These are phyloP conservation scores for Tragelaphus buxtoni DNA, from an alignment of 2,113 vertebrate species.

Conservation along the genomic window DNA sequence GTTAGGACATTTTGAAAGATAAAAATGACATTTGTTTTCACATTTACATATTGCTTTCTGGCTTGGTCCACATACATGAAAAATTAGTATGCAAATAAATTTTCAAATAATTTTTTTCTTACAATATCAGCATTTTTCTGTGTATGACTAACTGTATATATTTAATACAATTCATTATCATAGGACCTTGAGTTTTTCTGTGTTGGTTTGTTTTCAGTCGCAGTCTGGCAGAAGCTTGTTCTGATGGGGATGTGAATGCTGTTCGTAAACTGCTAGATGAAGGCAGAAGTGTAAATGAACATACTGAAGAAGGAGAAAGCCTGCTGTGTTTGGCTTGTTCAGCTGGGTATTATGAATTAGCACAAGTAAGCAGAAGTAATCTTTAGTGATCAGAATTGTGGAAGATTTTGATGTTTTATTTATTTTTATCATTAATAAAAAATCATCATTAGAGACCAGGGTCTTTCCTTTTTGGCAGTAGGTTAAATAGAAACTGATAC, in stretches of 20 bases:
- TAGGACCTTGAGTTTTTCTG: neutral
- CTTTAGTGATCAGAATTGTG: slow-evolving; percentile 30
- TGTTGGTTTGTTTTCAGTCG: slow-evolving; percentile 87
- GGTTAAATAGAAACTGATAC: neutral
- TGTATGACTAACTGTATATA: neutral
- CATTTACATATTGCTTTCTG: neutral
- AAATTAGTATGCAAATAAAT: slow-evolving; percentile 23
- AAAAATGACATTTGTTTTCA: slow-evolving; percentile 35
- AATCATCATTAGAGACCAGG: neutral
- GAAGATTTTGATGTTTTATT: slow-evolving; percentile 37
- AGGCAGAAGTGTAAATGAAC: slow-evolving; percentile 97
- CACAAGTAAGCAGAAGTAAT: slow-evolving; percentile 88
- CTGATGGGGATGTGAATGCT: slow-evolving; percentile 98
- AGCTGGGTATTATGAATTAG: slow-evolving; percentile 98
- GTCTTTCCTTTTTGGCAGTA: neutral
- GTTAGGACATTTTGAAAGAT: slow-evolving; percentile 22
- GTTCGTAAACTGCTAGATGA: slow-evolving; percentile 97
- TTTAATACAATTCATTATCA: slow-evolving; percentile 25
- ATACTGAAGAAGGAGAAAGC: slow-evolving; percentile 98
- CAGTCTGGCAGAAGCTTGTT: slow-evolving; percentile 99
- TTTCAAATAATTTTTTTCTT: neutral
- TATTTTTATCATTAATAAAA: slow-evolving; percentile 28
- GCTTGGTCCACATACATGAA: neutral
- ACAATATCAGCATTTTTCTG: neutral
- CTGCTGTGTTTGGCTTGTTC: slow-evolving; percentile 97